Evolutionary conservation across 2,888 invertebrate genomes (phyloP).

Genomic region (Xylota segnis): DNA sequence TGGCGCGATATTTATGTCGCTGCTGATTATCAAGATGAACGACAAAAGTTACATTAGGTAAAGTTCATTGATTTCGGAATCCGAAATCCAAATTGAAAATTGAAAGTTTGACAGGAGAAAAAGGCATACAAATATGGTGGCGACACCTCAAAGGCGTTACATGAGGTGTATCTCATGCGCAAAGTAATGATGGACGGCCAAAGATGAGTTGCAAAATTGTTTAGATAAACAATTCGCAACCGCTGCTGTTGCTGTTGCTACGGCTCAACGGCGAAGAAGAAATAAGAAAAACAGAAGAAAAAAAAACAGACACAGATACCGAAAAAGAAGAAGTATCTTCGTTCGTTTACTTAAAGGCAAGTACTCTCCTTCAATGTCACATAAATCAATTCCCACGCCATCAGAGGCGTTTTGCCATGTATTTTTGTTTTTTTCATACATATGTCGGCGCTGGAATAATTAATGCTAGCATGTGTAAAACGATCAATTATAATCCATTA

Average conservation of each 20-base stretch:
- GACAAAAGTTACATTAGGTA: constrained; percentile 16
- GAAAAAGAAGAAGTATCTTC: constrained; percentile 7
- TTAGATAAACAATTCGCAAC: constrained; percentile 42
- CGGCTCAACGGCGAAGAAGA: not conserved
- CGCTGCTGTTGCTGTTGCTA: constrained; percentile 14
- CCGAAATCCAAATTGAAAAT: constrained; percentile 53
- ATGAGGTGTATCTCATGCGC: not conserved
- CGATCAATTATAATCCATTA: constrained; percentile 59
- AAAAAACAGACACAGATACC: not conserved
- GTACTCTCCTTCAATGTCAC: constrained; percentile 56
- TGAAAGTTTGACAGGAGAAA: constrained; percentile 44
- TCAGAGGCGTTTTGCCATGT: constrained; percentile 22
- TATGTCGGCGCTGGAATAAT: constrained; percentile 38
- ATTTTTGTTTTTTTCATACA: not conserved
- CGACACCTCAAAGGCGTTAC: constrained; percentile 33
- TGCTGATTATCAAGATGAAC: constrained; percentile 49
- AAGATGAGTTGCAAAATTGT: constrained; percentile 53
- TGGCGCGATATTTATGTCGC: constrained; percentile 26
- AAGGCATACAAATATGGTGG: constrained; percentile 3
- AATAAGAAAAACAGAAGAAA: not conserved
- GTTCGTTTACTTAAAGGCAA: constrained; percentile 44
- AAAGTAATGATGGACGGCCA: not conserved
- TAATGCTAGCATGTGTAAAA: constrained; percentile 43
- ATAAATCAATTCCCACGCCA: constrained; percentile 59
- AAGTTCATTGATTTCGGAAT: constrained; percentile 60